These are phyloP conservation scores for Polypedilum vanderplanki DNA, from an alignment of 1,140 invertebrate species.

Conservation along the genomic window DNA sequence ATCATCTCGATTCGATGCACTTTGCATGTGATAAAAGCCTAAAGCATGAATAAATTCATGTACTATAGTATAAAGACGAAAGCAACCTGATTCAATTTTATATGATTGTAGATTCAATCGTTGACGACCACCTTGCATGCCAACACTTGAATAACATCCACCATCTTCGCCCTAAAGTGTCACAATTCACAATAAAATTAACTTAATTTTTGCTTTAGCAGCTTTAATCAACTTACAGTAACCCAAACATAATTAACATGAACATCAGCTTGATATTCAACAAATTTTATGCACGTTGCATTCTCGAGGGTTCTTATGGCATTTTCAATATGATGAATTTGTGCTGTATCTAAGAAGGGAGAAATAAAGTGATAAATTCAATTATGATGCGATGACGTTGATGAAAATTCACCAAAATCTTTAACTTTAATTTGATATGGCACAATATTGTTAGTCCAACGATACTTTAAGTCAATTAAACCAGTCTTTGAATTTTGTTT, in stretches of 20 bases:
- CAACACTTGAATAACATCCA: slow-evolving; percentile 48
- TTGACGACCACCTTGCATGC: slow-evolving; percentile 46
- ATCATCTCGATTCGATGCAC: slow-evolving; percentile 59
- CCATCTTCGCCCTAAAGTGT: slow-evolving; percentile 43
- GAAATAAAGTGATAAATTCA: background rate
- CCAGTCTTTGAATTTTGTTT: slow-evolving; percentile 47
- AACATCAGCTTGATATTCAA: background rate
- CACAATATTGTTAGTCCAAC: slow-evolving; percentile 56
- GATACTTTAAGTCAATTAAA: slow-evolving; percentile 48
- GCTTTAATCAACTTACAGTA: background rate
- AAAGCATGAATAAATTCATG: slow-evolving; percentile 62
- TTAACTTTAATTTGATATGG: slow-evolving; percentile 54
- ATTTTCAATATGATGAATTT: background rate
- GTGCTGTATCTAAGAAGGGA: background rate
- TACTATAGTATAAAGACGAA: slow-evolving; percentile 48
- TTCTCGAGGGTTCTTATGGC: background rate
- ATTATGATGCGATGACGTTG: background rate
- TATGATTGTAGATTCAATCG: slow-evolving; percentile 42
- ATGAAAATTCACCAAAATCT: slow-evolving; percentile 50
- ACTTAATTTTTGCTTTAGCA: background rate
- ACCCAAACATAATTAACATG: background rate
- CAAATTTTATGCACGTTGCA: slow-evolving; percentile 21
- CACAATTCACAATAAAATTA: background rate
- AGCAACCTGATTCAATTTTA: slow-evolving; percentile 37
- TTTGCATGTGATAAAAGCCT: slow-evolving; percentile 68